These are phyloP conservation scores for Malacoraja senta DNA, from an alignment of 2,797 vertebrate species.

Conservation along the genomic window DNA sequence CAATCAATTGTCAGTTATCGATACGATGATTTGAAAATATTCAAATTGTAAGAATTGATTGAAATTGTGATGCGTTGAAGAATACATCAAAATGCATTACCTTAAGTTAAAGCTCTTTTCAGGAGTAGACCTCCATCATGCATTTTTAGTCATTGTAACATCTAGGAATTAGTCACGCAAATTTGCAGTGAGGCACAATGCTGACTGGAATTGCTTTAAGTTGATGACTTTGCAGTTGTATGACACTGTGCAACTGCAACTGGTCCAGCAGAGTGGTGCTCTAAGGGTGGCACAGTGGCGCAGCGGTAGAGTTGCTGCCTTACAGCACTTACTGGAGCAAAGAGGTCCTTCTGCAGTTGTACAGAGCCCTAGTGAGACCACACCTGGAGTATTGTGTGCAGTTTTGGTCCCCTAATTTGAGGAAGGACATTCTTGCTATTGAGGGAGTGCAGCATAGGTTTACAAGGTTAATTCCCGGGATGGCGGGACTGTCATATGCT, in stretches of 20 bases:
- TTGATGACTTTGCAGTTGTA: slow-evolving; percentile 39
- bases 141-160: slow-evolving; percentile 22
- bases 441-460: too few species aligned
- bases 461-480: too few species aligned
- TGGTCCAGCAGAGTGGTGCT: not conserved
- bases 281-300: too few species aligned
- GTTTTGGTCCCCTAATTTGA: too few species aligned
- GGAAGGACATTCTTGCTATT: too few species aligned
- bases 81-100: not conserved
- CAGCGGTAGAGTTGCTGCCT: too few species aligned
- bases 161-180: slow-evolving; percentile 39
- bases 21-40: not conserved
- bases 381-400: too few species aligned
- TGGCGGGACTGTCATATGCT: too few species aligned
- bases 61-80: not conserved
- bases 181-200: slow-evolving; percentile 1
- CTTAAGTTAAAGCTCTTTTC: not conserved
- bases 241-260: slow-evolving; percentile 39
- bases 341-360: too few species aligned
- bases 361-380: too few species aligned
- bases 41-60: not conserved
- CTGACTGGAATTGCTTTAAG: slow-evolving; percentile 41
- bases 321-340: too few species aligned
- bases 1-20: not conserved
- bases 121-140: not conserved